Percentiles rank a stretch among this genome's conserved stretches.
phyloP scores from a whole-genome alignment of 2,113 vertebrate species.

The Polyodon spathula region DNA sequence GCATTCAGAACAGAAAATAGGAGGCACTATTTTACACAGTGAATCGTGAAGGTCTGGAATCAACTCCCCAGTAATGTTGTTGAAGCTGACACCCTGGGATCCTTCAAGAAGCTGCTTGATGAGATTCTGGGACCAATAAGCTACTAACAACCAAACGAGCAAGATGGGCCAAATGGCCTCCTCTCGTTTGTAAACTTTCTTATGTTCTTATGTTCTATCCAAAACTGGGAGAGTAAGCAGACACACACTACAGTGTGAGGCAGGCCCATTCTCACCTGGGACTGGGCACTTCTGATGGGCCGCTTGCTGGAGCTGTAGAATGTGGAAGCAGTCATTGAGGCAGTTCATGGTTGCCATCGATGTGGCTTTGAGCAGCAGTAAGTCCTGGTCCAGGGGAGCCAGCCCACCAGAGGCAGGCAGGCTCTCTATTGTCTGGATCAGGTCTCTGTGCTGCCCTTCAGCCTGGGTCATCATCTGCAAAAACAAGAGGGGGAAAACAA shows the following conservation, averaged over 20 bases:
- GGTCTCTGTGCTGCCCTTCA: slow-evolving; percentile 85
- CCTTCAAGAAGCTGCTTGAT: too few species aligned
- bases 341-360: slow-evolving; percentile 97
- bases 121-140: too few species aligned
- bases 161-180: too few species aligned
- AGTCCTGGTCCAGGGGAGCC: slow-evolving; percentile 87
- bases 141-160: too few species aligned
- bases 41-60: too few species aligned
- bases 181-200: too few species aligned
- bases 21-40: too few species aligned
- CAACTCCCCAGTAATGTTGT: too few species aligned
- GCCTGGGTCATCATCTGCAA: slow-evolving; percentile 90
- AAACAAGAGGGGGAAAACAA: neutral
- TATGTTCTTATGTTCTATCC: too few species aligned
- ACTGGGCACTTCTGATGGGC: slow-evolving; percentile 73
- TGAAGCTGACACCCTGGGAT: too few species aligned
- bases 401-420: slow-evolving; percentile 78
- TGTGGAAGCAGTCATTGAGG: slow-evolving; percentile 93
- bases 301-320: slow-evolving; percentile 88
- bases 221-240: neutral
- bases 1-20: too few species aligned
- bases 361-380: slow-evolving; percentile 94
- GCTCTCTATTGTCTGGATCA: slow-evolving; percentile 87
- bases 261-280: slow-evolving; percentile 57
- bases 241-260: neutral